Percentiles rank a stretch among this genome's conserved stretches.
These are phyloP conservation scores for Synanthedon myopaeformis DNA, from an alignment of 2,888 invertebrate species.

Conservation along the genomic window DNA sequence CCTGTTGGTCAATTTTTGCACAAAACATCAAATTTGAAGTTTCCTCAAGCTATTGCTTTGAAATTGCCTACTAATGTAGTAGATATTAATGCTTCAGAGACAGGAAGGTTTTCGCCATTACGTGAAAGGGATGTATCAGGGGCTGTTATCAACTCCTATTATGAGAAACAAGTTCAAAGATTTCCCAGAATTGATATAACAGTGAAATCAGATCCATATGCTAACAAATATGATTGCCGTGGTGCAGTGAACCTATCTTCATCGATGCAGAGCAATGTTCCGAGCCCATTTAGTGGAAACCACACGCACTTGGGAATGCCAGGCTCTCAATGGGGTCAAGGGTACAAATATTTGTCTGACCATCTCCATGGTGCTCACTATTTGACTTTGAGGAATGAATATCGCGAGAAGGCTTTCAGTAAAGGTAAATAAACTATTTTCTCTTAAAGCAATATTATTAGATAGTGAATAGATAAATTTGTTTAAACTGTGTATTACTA, in stretches of 20 bases:
- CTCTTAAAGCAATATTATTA: too few relatives aligned
- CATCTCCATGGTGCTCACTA: conserved; percentile 77
- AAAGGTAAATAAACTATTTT: conserved; percentile 29
- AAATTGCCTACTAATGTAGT: conserved; percentile 73
- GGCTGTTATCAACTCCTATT: conserved; percentile 67
- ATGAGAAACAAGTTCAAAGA: conserved; percentile 26
- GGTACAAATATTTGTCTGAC: conserved; percentile 76
- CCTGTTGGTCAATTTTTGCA: conserved; percentile 49
- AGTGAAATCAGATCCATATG: conserved; percentile 64
- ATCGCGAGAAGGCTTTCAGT: conserved; percentile 28
- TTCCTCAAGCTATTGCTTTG: conserved; percentile 64
- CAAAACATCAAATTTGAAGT: conserved; percentile 52
- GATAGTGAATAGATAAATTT: too few relatives aligned
- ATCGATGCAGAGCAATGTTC: conserved; percentile 82
- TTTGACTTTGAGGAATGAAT: conserved; percentile 64
- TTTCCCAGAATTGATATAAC: conserved; percentile 40
- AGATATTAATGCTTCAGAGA: conserved; percentile 74
- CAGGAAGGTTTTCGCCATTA: conserved; percentile 74
- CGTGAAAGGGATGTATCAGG: conserved; percentile 74
- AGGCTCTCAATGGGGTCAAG: conserved; percentile 78
- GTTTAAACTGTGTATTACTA: too few relatives aligned
- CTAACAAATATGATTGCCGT: conserved; percentile 76
- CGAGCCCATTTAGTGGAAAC: conserved; percentile 74
- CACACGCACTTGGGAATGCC: conserved; percentile 81
- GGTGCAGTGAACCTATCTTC: conserved; percentile 76